These are phyloP conservation scores for Drosophila affinis DNA, from an alignment of 2,888 invertebrate genomes.

Conservation along the genomic window DNA sequence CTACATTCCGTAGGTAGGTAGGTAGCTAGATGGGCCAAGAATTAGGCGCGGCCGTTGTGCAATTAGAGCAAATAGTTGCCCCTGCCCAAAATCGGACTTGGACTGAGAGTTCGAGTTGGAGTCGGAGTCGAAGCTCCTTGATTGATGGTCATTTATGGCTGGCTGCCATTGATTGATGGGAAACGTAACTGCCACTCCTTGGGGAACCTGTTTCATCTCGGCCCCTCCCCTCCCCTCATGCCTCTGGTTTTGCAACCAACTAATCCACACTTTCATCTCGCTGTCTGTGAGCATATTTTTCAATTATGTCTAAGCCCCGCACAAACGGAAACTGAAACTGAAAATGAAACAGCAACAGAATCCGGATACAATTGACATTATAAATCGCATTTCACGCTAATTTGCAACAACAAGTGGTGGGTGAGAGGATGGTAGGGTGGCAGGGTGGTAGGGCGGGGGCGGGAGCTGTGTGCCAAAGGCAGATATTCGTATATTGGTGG, in stretches of 20 bases:
- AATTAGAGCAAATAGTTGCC: constrained; percentile 61
- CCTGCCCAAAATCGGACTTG: constrained; percentile 22
- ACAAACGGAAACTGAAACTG: neutral
- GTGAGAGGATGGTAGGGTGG: neutral
- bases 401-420: constrained; percentile 64
- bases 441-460: neutral
- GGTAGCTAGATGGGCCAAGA: constrained; percentile 20
- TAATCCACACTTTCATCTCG: constrained; percentile 71
- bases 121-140: constrained; percentile 27
- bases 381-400: constrained; percentile 80
- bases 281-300: constrained; percentile 57
- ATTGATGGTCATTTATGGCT: constrained; percentile 64
- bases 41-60: constrained; percentile 62
- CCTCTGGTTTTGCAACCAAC: constrained; percentile 30
- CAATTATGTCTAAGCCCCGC: constrained; percentile 60
- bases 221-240: too few species aligned
- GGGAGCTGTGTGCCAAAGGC: too few species aligned
- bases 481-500: neutral
- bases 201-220: neutral
- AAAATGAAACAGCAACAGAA: constrained; percentile 5
- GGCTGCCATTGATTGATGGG: constrained; percentile 41
- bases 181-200: neutral
- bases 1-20: too few species aligned
- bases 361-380: constrained; percentile 72
- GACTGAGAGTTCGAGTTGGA: neutral